These are phyloP conservation scores for Escarpia spicata DNA, from an alignment of 2,888 invertebrate genomes.

Conservation along the genomic window DNA sequence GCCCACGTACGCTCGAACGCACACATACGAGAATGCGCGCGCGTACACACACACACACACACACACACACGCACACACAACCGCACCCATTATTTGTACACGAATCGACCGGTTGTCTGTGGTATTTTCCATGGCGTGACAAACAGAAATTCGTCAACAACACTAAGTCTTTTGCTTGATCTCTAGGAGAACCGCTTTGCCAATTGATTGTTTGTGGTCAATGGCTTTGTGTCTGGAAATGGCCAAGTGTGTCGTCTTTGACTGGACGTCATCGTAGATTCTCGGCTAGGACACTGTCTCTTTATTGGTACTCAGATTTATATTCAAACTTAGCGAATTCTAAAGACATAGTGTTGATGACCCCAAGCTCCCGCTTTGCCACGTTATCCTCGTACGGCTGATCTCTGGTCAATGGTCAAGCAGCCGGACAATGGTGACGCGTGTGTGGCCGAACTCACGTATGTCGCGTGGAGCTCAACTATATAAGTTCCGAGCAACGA, in stretches of 20 bases:
- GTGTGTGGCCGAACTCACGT: not conserved
- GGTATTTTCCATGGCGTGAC: slow-evolving; percentile 9
- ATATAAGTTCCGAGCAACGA: not conserved
- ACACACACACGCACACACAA: not conserved
- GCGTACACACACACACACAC: not conserved
- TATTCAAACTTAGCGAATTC: not conserved
- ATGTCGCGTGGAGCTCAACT: not conserved
- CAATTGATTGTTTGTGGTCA: not conserved
- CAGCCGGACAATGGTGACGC: not conserved
- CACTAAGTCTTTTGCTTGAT: not conserved
- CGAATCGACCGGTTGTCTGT: not conserved
- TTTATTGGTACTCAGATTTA: not conserved
- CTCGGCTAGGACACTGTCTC: not conserved
- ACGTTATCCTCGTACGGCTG: not conserved
- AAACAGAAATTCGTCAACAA: not conserved
- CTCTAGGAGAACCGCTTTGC: not conserved
- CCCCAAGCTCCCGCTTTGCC: not conserved
- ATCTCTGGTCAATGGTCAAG: not conserved
- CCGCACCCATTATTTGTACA: not conserved
- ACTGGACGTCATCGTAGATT: not conserved
- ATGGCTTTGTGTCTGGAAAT: not conserved
- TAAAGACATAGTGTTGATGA: not conserved
- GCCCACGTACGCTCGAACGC: not conserved
- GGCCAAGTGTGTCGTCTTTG: not conserved
- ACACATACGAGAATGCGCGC: not conserved